Percentiles rank a stretch among this genome's conserved stretches.
Evolutionary conservation across 2,797 vertebrate species (phyloP).

Genomic region (Epinephelus coioides): DNA sequence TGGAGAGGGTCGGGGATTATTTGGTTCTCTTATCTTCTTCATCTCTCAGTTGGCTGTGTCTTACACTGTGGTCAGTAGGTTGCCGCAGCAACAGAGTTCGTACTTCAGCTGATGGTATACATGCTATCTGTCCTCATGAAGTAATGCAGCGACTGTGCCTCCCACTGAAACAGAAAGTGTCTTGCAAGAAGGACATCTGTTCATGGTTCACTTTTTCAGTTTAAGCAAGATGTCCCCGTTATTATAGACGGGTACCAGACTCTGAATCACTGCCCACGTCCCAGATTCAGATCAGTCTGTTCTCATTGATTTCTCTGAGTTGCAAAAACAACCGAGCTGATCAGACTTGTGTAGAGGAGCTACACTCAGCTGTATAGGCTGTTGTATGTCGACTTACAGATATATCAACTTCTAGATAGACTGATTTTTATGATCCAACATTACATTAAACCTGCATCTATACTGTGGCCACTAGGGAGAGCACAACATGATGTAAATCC

Average conservation of each 20-base stretch:
- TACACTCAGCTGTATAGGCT: neutral
- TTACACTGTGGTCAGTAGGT: conserved; percentile 58
- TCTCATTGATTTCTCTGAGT: neutral
- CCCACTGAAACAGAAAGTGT: neutral
- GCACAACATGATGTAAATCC: neutral
- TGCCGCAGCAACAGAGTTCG: conserved; percentile 55
- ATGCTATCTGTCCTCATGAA: conserved; percentile 22
- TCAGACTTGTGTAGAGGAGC: neutral
- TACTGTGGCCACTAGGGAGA: neutral
- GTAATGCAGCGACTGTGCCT: conserved; percentile 20
- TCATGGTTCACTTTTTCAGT: neutral
- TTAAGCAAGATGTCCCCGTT: conserved; percentile 13
- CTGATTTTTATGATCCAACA: too few relatives aligned
- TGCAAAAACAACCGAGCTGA: neutral
- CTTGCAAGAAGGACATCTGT: neutral
- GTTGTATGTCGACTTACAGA: neutral
- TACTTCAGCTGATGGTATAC: conserved; percentile 12
- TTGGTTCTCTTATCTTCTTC: conserved; percentile 48
- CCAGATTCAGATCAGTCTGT: conserved; percentile 17
- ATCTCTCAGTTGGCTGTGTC: conserved; percentile 41
- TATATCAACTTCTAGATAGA: neutral
- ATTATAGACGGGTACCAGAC: conserved; percentile 1
- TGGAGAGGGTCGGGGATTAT: conserved; percentile 51
- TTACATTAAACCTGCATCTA: neutral
- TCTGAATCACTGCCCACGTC: conserved; percentile 17